Conservation (phyloP, 2,888 invertebrate species). For the Apotomis capreana region DNA sequence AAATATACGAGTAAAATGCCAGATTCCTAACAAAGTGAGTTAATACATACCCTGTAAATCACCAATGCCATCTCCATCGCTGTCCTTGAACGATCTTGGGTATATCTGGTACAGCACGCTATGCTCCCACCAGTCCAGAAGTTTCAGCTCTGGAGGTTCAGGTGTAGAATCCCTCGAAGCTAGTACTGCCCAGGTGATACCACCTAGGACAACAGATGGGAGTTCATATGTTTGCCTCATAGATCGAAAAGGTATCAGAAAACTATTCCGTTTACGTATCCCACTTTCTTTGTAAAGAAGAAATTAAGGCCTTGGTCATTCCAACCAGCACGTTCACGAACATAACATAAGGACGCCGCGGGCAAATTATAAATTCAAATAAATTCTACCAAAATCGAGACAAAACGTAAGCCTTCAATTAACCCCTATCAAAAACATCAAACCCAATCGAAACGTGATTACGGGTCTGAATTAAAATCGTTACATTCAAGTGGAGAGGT, state of each 20-base stretch:
- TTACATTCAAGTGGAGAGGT: conserved; percentile 15
- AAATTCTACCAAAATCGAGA: background rate
- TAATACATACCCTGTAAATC: conserved; percentile 87
- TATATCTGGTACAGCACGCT: conserved; percentile 93
- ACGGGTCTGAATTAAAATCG: conserved; percentile 2
- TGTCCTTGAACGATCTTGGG: conserved; percentile 93
- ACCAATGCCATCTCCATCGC: conserved; percentile 92
- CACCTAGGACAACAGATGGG: conserved; percentile 51
- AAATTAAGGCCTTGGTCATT: too few species aligned
- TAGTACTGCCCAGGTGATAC: conserved; percentile 68
- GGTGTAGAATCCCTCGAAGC: conserved; percentile 49
- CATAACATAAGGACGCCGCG: too few species aligned
- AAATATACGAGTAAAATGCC: background rate
- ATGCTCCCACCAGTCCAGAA: conserved; percentile 91
- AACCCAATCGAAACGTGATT: conserved; percentile 21
- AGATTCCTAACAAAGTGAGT: background rate
- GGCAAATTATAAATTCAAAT: too few species aligned
- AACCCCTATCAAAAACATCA: conserved; percentile 4
- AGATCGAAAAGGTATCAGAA: too few species aligned
- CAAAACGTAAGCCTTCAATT: background rate
- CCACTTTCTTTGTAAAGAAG: too few species aligned
- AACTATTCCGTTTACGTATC: too few species aligned
- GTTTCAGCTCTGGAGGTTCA: conserved; percentile 52
- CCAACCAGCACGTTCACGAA: too few species aligned
- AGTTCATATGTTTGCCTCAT: background rate